Evolutionary conservation across 2,888 invertebrate species (phyloP), one percentile per base, ranked within the genome.

Genomic region (Drosophila falleni): DNA sequence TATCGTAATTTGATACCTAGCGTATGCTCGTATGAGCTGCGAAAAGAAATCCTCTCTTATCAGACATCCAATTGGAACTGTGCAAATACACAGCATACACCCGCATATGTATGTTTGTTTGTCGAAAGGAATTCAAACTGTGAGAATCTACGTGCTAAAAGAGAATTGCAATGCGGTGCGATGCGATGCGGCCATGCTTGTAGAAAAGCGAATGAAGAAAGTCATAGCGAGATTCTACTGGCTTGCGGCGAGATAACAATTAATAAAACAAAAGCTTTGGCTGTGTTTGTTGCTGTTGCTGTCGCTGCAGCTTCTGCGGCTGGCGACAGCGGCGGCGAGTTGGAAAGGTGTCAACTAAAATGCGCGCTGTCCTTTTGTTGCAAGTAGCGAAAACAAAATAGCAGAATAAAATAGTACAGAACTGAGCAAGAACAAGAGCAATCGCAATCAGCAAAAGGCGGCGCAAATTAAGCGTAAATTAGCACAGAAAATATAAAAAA

Each of bases 381-480:
- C 73, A 73, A 61, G 46, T 51, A 69, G 10, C 13, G 56, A 47
- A 31, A 41, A 49, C 63, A 56, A 47, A 26, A 63, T 39, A 67
- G 41, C 29, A 37, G 35, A 46, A 2, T 31, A 26, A 55, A 31
- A 44, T 41, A 61, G 58, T 53, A 15, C 19, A 56, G 47, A 35
- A 31, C 41, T 31, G 31, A 29, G 37, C 37, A 26, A 42, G 33
- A 56, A 23, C 19, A 58, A 53, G 33, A 56, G 31, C 19, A 58
- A 53, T 16, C 49, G 61, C 63, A 75, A 72, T 72, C 65, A 72
- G 80, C 75, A 68, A 80, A 75, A 76, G 76, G 72, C 69, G 71
- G 66, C 71, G 76, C 74, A 74, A 76, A 83, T 74, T 79, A 88
- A 84, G 84, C 84, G 74, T 78, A 83, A 88, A 86, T 81, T 87